phyloP scores from a whole-genome alignment of 1,140 invertebrate species.

The Bicyclus anynana region DNA sequence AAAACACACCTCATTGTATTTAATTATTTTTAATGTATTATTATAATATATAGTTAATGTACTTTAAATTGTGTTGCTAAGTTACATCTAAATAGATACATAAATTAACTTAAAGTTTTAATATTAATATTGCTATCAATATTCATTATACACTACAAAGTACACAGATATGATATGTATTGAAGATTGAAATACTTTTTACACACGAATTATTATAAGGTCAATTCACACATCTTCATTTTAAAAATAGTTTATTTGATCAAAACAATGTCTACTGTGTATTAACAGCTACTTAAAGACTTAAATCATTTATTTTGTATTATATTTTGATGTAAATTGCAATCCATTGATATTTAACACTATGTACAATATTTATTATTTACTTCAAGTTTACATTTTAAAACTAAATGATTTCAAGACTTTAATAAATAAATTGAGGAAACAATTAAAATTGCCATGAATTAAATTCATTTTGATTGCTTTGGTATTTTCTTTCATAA shows the following conservation, averaged over 20 bases:
- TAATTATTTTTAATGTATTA: too few species aligned
- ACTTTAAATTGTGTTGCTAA: constrained; percentile 17
- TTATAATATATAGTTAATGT: too few species aligned
- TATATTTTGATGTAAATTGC: too few species aligned
- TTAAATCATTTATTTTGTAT: not conserved
- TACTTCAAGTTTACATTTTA: not conserved
- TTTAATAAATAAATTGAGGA: not conserved
- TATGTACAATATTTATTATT: not conserved
- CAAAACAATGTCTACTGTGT: too few species aligned
- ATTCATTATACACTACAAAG: constrained; percentile 18
- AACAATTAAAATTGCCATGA: constrained; percentile 22
- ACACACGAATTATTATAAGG: not conserved
- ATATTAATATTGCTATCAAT: not conserved
- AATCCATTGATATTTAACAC: not conserved
- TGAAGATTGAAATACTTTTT: constrained; percentile 22
- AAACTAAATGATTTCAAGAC: not conserved
- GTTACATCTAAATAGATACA: constrained; percentile 15
- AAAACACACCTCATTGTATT: too few species aligned
- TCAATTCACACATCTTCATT: not conserved
- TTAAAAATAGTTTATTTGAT: not conserved
- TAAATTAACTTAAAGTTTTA: not conserved
- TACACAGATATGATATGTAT: constrained; percentile 30
- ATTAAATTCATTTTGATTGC: constrained; percentile 50
- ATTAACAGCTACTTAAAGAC: not conserved
- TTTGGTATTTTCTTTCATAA: constrained; percentile 17